These are phyloP conservation scores for Alcis repandata DNA, from an alignment of 2,888 invertebrate species.

Conservation along the genomic window DNA sequence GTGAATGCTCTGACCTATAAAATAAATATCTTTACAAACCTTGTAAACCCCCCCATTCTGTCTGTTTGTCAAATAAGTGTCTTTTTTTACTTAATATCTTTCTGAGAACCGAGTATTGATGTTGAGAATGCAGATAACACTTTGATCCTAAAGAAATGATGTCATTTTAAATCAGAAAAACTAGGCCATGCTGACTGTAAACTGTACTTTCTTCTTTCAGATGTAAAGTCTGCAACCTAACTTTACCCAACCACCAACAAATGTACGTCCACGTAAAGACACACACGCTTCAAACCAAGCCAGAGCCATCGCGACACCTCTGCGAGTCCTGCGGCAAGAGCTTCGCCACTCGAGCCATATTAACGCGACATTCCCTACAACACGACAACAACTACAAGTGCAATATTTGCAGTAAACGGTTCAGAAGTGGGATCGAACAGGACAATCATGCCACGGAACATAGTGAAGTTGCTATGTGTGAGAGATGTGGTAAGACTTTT, in stretches of 20 bases:
- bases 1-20: no score
- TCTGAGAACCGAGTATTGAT: no score
- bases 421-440: conserved; percentile 55
- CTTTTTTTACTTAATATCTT: no score
- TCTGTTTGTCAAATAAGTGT: no score
- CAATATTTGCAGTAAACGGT: conserved; percentile 62
- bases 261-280: conserved; percentile 87
- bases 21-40: no score
- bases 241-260: conserved; percentile 84
- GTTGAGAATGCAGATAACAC: no score
- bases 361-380: conserved; percentile 67
- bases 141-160: no score
- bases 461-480: conserved; percentile 71
- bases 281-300: conserved; percentile 66
- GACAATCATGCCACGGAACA: conserved; percentile 67
- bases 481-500: conserved; percentile 72
- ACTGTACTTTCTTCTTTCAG: conserved; percentile 57
- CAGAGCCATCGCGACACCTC: conserved; percentile 65
- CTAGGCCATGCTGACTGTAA: not conserved
- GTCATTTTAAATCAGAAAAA: no score
- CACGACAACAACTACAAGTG: conserved; percentile 62
- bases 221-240: conserved; percentile 87
- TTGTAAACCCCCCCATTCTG: no score
- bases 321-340: conserved; percentile 80
- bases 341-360: conserved; percentile 67